Evolutionary conservation across 2,113 vertebrate genomes (phyloP).

Genomic region (Bos indicus): DNA sequence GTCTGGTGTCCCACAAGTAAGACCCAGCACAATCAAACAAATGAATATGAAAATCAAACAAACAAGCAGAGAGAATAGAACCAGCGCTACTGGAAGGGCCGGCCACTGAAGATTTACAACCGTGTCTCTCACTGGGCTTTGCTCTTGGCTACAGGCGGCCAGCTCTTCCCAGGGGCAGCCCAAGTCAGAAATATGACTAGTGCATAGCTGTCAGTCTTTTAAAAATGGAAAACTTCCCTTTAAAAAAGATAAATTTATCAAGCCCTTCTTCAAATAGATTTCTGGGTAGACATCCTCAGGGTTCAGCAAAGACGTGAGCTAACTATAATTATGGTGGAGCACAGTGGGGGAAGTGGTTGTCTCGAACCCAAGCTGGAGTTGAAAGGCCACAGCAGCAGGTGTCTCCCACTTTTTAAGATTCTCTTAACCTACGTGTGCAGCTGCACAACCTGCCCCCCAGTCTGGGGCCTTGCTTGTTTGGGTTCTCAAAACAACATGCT

Average conservation of each 20-base stretch:
- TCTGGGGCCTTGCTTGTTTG: background rate
- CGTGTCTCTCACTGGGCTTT: background rate
- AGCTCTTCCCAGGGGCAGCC: background rate
- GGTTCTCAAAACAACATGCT: background rate
- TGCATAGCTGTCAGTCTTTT: background rate
- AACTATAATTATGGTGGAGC: background rate
- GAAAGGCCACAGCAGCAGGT: background rate
- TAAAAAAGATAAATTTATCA: background rate
- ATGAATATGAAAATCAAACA: background rate
- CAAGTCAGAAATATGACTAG: background rate
- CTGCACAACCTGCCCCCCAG: background rate
- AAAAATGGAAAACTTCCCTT: background rate
- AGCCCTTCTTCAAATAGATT: background rate
- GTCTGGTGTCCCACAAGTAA: background rate
- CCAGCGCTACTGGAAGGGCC: background rate
- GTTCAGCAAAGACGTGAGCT: background rate
- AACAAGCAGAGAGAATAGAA: background rate
- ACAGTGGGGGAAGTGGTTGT: too few relatives aligned
- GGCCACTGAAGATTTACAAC: background rate
- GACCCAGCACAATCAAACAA: background rate
- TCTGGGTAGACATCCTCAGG: background rate
- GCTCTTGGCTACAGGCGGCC: background rate
- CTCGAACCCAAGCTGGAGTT: background rate
- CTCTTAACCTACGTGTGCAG: background rate
- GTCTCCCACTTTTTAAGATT: background rate